phyloP scores from a whole-genome alignment of 2,113 vertebrate genomes.

The Echinops telfairi region DNA sequence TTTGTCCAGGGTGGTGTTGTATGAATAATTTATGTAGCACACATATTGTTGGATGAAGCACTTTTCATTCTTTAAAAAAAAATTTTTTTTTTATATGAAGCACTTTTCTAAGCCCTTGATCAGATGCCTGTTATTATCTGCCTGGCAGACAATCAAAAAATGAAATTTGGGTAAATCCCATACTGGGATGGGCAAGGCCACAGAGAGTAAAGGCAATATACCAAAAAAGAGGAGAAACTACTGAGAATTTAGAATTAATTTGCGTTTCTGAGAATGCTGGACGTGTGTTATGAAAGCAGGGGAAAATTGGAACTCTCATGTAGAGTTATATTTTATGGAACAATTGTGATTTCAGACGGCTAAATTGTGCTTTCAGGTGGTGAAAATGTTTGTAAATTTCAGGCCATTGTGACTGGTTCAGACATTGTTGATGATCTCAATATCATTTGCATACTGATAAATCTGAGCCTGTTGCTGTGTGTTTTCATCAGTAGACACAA shows the following conservation, averaged over 20 bases:
- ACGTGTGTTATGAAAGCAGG: neutral
- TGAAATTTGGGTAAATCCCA: constrained; percentile 74
- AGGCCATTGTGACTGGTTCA: constrained; percentile 15
- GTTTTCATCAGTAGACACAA: constrained; percentile 68
- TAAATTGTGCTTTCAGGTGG: neutral
- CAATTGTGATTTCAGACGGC: neutral
- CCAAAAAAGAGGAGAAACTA: neutral
- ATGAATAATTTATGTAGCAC: constrained; percentile 85
- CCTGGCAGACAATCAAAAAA: constrained; percentile 72
- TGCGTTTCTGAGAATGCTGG: neutral
- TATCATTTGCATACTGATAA: constrained; percentile 29
- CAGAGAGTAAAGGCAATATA: constrained; percentile 40
- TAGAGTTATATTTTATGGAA: constrained; percentile 30
- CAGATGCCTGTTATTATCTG: constrained; percentile 80
- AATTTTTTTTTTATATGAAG: constrained; percentile 27
- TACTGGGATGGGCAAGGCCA: constrained; percentile 60
- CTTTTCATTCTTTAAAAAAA: too few species aligned
- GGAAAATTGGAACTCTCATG: neutral
- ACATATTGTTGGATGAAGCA: constrained; percentile 76
- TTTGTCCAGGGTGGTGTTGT: constrained; percentile 78
- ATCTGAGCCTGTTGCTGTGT: constrained; percentile 8
- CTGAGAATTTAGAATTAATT: neutral
- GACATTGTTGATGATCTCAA: constrained; percentile 46
- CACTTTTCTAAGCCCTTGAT: constrained; percentile 79
- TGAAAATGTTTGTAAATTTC: neutral